Percentiles rank a stretch among this genome's conserved stretches.
Conservation (phyloP, 37 sponge, comb jelly and placozoan genomes). For the Beroe forskalii region DNA sequence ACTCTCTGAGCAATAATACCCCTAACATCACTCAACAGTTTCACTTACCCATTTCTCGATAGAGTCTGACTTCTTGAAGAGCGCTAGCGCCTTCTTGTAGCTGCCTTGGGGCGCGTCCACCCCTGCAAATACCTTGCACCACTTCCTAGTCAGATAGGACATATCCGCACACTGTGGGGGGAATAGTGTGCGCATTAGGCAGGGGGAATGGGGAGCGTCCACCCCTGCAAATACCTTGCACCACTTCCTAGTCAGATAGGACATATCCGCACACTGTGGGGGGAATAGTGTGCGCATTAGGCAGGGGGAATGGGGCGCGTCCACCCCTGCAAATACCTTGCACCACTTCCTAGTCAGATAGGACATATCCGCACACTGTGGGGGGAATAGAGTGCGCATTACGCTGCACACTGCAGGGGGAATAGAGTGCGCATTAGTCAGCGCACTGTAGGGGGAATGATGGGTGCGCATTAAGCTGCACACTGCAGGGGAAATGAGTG, state of each 20-base stretch:
- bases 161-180: slow-evolving; percentile 20
- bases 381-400: no score
- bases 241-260: neutral
- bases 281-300: no score
- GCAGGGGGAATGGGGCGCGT: neutral
- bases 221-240: neutral
- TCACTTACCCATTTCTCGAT: slow-evolving; percentile 22
- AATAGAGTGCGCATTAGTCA: no score
- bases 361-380: slow-evolving; percentile 55
- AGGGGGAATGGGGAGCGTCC: no score
- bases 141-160: neutral
- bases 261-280: slow-evolving; percentile 53
- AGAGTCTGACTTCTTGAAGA: slow-evolving; percentile 32
- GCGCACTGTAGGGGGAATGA: no score
- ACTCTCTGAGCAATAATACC: no score
- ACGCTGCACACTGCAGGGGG: no score
- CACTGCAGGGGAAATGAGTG: no score
- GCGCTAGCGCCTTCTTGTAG: slow-evolving; percentile 25
- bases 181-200: no score
- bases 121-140: neutral
- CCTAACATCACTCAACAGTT: no score
- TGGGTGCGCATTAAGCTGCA: no score
- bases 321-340: neutral
- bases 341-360: neutral
- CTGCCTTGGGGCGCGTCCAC: slow-evolving; percentile 29